A percentile compares a stretch with the other conserved stretches of the same genome.
phyloP scores from a whole-genome alignment of 2,113 vertebrate species.

The Epinephelus moara region DNA sequence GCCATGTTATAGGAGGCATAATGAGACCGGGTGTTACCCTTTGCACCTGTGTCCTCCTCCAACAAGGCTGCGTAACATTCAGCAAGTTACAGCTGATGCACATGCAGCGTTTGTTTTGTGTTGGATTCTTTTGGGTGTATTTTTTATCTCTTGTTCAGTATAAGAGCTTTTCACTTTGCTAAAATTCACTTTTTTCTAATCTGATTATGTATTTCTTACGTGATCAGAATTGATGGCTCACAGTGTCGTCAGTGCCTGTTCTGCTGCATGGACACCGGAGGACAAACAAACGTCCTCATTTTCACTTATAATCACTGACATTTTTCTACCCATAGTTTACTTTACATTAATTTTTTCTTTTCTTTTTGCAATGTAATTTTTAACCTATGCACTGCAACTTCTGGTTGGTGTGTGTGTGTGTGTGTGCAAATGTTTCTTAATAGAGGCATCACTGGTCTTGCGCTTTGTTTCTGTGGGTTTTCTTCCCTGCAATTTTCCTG shows the following conservation, averaged over 20 bases:
- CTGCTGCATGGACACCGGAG: slow-evolving; percentile 71
- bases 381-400: slow-evolving; percentile 44
- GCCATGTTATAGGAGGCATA: slow-evolving; percentile 49
- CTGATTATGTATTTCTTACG: not conserved
- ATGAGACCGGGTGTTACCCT: not conserved
- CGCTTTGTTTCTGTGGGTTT: slow-evolving; percentile 56
- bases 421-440: slow-evolving; percentile 25
- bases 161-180: not conserved
- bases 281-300: slow-evolving; percentile 29
- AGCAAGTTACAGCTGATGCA: slow-evolving; percentile 24
- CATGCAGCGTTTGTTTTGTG: slow-evolving; percentile 35
- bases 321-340: slow-evolving; percentile 26
- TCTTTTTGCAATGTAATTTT: slow-evolving; percentile 28
- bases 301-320: slow-evolving; percentile 9
- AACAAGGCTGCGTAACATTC: slow-evolving; percentile 46
- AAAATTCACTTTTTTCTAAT: slow-evolving; percentile 5
- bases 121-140: slow-evolving; percentile 21
- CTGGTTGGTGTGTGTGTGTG: slow-evolving; percentile 38
- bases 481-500: slow-evolving; percentile 28
- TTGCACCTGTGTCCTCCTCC: slow-evolving; percentile 37
- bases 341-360: not conserved
- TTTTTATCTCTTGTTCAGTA: slow-evolving; percentile 15
- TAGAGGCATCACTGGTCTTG: slow-evolving; percentile 32
- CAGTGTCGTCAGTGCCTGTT: slow-evolving; percentile 40
- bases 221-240: slow-evolving; percentile 23